Evolutionary conservation across 2,888 invertebrate genomes (phyloP), one percentile per base, ranked within the genome.

Genomic region (Cheilosia soror): DNA sequence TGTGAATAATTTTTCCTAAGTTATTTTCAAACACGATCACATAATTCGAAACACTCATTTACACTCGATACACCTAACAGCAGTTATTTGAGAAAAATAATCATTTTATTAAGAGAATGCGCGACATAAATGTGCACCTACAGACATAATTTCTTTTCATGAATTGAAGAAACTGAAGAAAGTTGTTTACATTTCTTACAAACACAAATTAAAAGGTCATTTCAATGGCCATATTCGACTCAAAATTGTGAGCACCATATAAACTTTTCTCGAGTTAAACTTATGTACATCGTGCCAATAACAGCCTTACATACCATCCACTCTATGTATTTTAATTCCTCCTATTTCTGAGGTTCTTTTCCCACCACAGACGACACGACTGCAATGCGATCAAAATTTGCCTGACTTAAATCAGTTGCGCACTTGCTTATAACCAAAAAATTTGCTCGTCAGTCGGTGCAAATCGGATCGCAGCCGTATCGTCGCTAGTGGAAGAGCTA

Each of bases 1-100:
- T 29, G 42, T 37, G 58, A 29, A 57, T 47, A 53, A 27, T 51
- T 80, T 62, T 33, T 69, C 42, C 40, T 42, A 47, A 63, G 60
- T 69, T 55, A 66, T 68, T 47, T 69, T 13, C 4, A 53, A 44
- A 69, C 47, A 65, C 57, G 47, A 37, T 20, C 9, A 33, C 25
- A 75, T 33, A 63, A 25, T 11, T 47, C 40, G 31, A 69, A 53
- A 63, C 66, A 66, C 53, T 55, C 44, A 68, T 47, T 49, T 53
- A 76, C 58, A 58, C 25, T 29, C 5, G 11, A 31, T 47, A 65
- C 55, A 55, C 44, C n/a, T 31, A 55, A 20, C n/a, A 60, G 5
- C 5, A 40, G 31, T 15, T 53, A 5, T 29, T 13, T 53, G 11
- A 25, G 4, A 53, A 47, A 47, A 3, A 53, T 53, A 25, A 13